phyloP scores from a whole-genome alignment of 2,888 invertebrate species.

The Tetropium fuscum region DNA sequence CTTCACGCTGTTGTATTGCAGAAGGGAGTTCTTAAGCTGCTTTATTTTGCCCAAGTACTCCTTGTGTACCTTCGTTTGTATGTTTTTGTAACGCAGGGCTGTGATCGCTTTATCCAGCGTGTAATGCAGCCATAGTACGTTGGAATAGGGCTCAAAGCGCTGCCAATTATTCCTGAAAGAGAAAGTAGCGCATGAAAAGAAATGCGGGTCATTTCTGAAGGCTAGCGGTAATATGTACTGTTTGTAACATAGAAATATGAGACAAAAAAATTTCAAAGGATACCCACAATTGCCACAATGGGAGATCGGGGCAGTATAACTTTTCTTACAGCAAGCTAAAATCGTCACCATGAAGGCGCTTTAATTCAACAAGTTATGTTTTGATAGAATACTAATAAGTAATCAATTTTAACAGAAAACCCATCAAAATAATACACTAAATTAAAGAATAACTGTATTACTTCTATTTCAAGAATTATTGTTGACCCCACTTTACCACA shows the following conservation, averaged over 20 bases:
- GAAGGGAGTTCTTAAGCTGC: constrained; percentile 69
- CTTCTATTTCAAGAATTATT: too few species aligned
- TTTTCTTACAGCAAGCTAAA: too few species aligned
- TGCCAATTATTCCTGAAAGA: constrained; percentile 85
- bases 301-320: too few species aligned
- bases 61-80: constrained; percentile 72
- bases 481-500: too few species aligned
- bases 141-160: constrained; percentile 84
- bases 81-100: constrained; percentile 75
- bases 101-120: constrained; percentile 82
- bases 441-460: too few species aligned
- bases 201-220: neutral
- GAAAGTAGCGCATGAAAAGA: constrained; percentile 31
- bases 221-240: too few species aligned
- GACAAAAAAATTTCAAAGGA: neutral
- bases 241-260: too few species aligned
- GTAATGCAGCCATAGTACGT: constrained; percentile 94
- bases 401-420: too few species aligned
- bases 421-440: too few species aligned
- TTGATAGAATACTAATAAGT: too few species aligned
- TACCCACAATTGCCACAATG: neutral
- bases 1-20: constrained; percentile 71
- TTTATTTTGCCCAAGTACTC: constrained; percentile 70
- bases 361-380: too few species aligned
- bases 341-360: too few species aligned